A percentile compares a stretch with the other conserved stretches of the same genome.
These are phyloP conservation scores for Stichodactyla mertensii DNA, from an alignment of 64 coral and sea anemone species.

Conservation along the genomic window DNA sequence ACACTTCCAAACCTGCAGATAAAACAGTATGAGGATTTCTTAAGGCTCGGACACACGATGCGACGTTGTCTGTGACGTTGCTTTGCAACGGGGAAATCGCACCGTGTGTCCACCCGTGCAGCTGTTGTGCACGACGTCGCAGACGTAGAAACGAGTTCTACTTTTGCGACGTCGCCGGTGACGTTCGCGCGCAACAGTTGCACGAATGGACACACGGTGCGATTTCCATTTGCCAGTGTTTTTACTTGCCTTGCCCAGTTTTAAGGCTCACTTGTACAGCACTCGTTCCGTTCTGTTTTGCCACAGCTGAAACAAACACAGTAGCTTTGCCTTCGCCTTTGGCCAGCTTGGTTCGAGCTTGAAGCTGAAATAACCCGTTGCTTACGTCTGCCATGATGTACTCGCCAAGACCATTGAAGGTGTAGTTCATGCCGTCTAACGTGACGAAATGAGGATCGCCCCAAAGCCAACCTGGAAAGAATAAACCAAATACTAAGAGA, in stretches of 20 bases:
- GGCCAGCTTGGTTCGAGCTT: conserved; percentile 33
- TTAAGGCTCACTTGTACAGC: conserved; percentile 16
- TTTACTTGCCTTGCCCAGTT: no score
- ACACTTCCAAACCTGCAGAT: conserved; percentile 25
- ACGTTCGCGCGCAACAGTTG: no score
- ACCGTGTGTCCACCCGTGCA: no score
- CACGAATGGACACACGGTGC: no score
- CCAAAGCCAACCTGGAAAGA: conserved; percentile 26
- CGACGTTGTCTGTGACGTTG: no score
- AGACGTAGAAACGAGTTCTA: no score
- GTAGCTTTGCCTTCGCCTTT: conserved; percentile 21
- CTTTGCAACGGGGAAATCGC: no score
- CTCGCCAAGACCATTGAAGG: conserved; percentile 59
- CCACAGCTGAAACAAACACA: conserved; percentile 22
- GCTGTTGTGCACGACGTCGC: no score
- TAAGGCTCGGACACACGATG: no score
- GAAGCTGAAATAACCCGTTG: conserved; percentile 24
- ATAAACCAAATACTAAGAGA: background rate
- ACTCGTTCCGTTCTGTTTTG: conserved; percentile 27
- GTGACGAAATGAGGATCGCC: conserved; percentile 58
- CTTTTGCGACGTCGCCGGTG: no score
- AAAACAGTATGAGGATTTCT: background rate
- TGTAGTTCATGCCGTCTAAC: conserved; percentile 52
- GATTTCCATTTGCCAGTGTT: no score
- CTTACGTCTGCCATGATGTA: conserved; percentile 31